A percentile compares a stretch with the other conserved stretches of the same genome.
These are phyloP conservation scores for Leptopterna dolabrata DNA, from an alignment of 2,888 invertebrate species.

Conservation along the genomic window DNA sequence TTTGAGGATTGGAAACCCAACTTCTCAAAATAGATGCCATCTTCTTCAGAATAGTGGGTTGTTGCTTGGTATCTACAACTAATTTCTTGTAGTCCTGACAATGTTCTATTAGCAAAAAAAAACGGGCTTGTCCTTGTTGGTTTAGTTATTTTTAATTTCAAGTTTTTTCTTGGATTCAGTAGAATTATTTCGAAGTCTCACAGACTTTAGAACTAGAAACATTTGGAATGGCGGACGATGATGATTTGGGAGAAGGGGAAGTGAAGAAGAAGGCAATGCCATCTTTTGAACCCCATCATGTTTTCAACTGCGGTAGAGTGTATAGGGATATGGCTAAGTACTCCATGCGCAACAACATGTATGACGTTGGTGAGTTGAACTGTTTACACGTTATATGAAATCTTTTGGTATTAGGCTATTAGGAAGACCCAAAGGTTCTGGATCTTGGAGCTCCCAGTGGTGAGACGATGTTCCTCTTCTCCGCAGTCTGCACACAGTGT, in stretches of 20 bases:
- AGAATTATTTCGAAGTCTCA: background rate
- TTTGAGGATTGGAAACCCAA: no score
- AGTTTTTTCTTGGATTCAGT: background rate
- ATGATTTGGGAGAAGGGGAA: background rate
- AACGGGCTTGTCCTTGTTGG: no score
- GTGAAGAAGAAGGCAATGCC: slow-evolving; percentile 8
- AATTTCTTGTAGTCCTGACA: no score
- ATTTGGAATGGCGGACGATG: slow-evolving; percentile 12
- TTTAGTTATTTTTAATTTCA: no score
- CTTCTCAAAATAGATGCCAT: no score
- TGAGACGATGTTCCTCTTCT: no score
- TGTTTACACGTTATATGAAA: background rate
- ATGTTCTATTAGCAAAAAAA: no score
- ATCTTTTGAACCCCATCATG: slow-evolving; percentile 28
- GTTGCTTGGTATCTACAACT: no score
- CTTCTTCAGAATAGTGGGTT: no score
- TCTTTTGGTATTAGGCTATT: background rate
- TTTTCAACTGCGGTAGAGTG: slow-evolving; percentile 26
- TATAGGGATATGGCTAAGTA: slow-evolving; percentile 46
- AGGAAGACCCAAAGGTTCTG: background rate
- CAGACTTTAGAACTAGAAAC: no score
- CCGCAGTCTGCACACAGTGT: no score
- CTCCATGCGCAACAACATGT: background rate
- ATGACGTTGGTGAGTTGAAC: slow-evolving; percentile 15
- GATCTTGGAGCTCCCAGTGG: background rate